phyloP scores from a whole-genome alignment of 2,113 vertebrate genomes.

The Tautogolabrus adspersus region DNA sequence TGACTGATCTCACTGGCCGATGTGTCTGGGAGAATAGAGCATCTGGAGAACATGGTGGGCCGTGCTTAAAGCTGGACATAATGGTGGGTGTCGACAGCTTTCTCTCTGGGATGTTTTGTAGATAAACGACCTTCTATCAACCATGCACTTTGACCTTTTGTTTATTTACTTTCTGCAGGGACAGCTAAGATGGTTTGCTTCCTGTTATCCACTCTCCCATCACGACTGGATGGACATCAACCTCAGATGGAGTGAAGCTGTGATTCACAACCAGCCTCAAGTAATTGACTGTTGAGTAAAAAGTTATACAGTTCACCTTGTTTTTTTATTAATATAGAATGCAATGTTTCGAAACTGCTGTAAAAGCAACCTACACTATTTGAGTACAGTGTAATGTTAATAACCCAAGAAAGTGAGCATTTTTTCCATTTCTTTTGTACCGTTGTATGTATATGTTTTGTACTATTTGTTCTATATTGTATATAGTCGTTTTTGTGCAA shows the following conservation, averaged over 20 bases:
- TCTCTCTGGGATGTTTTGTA: conserved; percentile 1
- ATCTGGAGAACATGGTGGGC: conserved; percentile 82
- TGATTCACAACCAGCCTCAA: conserved; percentile 9
- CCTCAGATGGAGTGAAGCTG: conserved; percentile 14
- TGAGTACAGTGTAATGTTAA: neutral
- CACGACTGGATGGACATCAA: conserved; percentile 10
- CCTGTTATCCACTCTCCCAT: conserved; percentile 12
- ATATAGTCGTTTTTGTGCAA: conserved; percentile 29
- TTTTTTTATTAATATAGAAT: neutral
- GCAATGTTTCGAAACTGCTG: conserved; percentile 19
- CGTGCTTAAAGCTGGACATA: conserved; percentile 66
- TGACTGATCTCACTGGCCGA: conserved; percentile 89
- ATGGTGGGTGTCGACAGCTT: conserved; percentile 51
- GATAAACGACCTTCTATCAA: neutral
- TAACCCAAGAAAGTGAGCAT: conserved; percentile 7
- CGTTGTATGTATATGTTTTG: conserved; percentile 9
- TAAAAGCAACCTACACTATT: conserved; percentile 9
- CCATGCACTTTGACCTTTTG: conserved; percentile 36
- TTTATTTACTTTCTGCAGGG: conserved; percentile 62
- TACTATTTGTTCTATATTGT: conserved; percentile 56
- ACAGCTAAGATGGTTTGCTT: conserved; percentile 3
- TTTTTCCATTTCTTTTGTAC: conserved; percentile 3
- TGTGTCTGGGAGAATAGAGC: conserved; percentile 86
- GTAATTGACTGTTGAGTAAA: conserved; percentile 1
- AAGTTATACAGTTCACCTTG: neutral